Evolutionary conservation across 2,888 invertebrate genomes (phyloP).

Genomic region (Blera fallax): DNA sequence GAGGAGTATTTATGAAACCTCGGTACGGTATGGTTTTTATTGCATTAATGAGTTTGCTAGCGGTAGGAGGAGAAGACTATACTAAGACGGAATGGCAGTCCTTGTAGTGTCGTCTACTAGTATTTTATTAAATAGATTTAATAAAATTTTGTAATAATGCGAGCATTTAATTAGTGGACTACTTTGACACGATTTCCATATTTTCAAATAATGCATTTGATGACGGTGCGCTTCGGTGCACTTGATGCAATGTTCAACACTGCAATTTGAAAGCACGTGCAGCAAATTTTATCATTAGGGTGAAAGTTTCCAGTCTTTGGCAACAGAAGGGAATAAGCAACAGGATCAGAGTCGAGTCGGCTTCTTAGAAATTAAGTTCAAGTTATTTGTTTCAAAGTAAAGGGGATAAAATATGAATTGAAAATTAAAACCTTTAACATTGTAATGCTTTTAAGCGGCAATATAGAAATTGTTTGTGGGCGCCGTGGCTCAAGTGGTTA

Average conservation of each 20-base stretch:
- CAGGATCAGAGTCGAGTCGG: neutral
- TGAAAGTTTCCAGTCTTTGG: neutral
- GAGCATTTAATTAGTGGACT: neutral
- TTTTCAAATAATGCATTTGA: neutral
- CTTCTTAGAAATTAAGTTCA: neutral
- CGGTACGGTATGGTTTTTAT: neutral
- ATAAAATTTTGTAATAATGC: neutral
- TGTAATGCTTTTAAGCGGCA: too few relatives aligned
- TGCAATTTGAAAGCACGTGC: neutral
- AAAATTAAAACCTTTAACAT: too few relatives aligned
- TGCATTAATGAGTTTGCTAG: neutral
- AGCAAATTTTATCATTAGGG: neutral
- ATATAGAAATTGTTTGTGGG: too few relatives aligned
- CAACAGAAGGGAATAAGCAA: neutral
- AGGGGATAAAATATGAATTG: neutral
- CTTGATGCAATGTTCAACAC: neutral
- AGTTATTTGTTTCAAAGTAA: neutral
- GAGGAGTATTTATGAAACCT: neutral
- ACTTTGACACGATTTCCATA: neutral
- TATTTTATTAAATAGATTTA: conserved; percentile 1
- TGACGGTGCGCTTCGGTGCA: neutral
- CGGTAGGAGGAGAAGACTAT: neutral
- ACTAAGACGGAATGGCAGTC: neutral
- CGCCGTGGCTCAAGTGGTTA: too few relatives aligned
- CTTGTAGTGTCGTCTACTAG: neutral